A percentile compares a stretch with the other conserved stretches of the same genome.
Evolutionary conservation across 2,113 vertebrate species (phyloP).

Genomic region (Panthera uncia): DNA sequence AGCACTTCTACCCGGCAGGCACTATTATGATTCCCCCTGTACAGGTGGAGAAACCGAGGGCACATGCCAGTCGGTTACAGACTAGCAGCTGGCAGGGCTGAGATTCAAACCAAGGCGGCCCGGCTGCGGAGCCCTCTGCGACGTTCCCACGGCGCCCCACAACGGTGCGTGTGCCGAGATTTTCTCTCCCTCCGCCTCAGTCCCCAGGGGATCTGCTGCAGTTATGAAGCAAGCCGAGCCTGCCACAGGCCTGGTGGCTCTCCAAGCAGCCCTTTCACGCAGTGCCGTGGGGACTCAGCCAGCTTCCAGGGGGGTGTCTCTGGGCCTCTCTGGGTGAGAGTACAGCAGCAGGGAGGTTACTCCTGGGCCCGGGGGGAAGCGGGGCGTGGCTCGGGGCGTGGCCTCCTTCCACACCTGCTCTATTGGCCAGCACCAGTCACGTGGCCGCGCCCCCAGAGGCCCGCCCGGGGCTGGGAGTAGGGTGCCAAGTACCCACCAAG

Average conservation of each 20-base stretch:
- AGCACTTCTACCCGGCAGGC: background rate
- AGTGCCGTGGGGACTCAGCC: background rate
- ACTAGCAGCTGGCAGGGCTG: background rate
- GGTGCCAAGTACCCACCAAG: background rate
- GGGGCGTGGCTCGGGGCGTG: too few species aligned
- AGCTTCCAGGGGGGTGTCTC: fast-evolving
- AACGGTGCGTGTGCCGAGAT: too few species aligned
- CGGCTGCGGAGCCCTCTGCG: background rate
- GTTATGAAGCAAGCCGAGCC: background rate
- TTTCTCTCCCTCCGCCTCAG: background rate
- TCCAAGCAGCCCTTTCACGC: background rate
- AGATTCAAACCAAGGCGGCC: too few species aligned
- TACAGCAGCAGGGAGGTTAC: fast-evolving
- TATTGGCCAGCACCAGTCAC: background rate
- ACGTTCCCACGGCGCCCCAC: too few species aligned
- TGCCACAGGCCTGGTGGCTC: background rate
- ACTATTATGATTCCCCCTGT: too few species aligned
- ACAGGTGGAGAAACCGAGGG: background rate
- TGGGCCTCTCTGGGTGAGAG: background rate
- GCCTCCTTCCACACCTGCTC: background rate
- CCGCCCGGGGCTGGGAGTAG: fast-evolving
- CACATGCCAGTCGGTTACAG: background rate
- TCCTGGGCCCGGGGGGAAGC: fast-evolving
- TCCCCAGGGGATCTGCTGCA: background rate
- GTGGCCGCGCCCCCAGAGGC: background rate